Percentiles rank a stretch among this genome's conserved stretches.
phyloP scores from a whole-genome alignment of 2,797 vertebrate genomes.

The Rhabdophis nuchalis region DNA sequence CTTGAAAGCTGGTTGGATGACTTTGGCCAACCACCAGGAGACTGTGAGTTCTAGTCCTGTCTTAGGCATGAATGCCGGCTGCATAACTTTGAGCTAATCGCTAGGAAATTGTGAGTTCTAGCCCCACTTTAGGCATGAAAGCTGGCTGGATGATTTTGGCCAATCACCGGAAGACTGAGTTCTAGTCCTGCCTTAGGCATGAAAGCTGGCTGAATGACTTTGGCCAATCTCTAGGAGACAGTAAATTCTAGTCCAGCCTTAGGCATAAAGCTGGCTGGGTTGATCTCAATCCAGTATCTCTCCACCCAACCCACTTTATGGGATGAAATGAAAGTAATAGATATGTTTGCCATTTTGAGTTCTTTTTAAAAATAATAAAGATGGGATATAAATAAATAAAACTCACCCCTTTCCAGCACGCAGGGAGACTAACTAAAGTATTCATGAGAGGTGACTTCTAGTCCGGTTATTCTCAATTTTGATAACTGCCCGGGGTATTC shows the following conservation, averaged over 20 bases:
- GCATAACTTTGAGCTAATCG: too few species aligned
- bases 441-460: background rate
- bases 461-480: background rate
- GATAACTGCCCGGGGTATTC: background rate
- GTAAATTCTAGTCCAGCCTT: background rate
- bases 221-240: too few species aligned
- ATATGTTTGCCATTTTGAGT: too few species aligned
- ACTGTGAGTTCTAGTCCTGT: too few species aligned
- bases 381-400: background rate
- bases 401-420: background rate
- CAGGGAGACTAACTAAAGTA: background rate
- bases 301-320: background rate
- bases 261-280: background rate
- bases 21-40: background rate
- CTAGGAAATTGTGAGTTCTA: background rate
- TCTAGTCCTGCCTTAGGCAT: background rate
- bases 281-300: background rate
- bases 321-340: background rate
- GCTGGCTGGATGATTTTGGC: too few species aligned
- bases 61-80: too few species aligned
- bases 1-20: background rate
- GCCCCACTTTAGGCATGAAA: background rate
- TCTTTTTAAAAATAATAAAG: background rate
- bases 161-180: background rate
- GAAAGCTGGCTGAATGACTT: too few species aligned